phyloP scores from a whole-genome alignment of 2,113 vertebrate genomes.

The Danionella cerebrum region DNA sequence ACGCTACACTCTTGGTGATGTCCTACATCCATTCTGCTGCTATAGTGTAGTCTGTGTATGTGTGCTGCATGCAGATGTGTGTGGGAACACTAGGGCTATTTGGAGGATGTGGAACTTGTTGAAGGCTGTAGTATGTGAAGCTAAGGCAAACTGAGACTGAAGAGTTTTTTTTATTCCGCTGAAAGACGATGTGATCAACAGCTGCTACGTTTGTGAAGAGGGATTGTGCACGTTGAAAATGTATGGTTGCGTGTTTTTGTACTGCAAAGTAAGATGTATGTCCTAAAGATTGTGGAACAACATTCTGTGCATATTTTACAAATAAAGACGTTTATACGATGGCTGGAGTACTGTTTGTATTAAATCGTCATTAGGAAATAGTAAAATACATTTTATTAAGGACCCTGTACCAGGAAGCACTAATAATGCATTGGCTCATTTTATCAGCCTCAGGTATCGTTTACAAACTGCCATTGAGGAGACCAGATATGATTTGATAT shows the following conservation, averaged over 20 bases:
- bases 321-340: constrained; percentile 43
- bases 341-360: not conserved
- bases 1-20: not conserved
- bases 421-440: too few relatives aligned
- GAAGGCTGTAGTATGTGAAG: constrained; percentile 26
- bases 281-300: constrained; percentile 20
- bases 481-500: too few relatives aligned
- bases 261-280: constrained; percentile 30
- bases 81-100: constrained; percentile 9
- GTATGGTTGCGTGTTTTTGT: constrained; percentile 33
- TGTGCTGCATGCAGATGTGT: constrained; percentile 11
- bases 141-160: too few relatives aligned
- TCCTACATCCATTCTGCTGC: constrained; percentile 25
- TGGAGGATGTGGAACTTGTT: constrained; percentile 11
- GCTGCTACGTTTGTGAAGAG: constrained; percentile 29
- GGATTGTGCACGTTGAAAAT: constrained; percentile 32
- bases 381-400: too few relatives aligned
- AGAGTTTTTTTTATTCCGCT: too few relatives aligned
- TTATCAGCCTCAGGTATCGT: too few relatives aligned
- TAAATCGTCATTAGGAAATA: too few relatives aligned
- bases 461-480: too few relatives aligned
- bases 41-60: constrained; percentile 13
- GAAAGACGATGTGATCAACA: constrained; percentile 16
- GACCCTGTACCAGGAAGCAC: too few relatives aligned
- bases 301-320: constrained; percentile 34